Base-by-base conservation (phyloP, 2,888 invertebrate species). In the Scelioninae gen. 2 region DNA sequence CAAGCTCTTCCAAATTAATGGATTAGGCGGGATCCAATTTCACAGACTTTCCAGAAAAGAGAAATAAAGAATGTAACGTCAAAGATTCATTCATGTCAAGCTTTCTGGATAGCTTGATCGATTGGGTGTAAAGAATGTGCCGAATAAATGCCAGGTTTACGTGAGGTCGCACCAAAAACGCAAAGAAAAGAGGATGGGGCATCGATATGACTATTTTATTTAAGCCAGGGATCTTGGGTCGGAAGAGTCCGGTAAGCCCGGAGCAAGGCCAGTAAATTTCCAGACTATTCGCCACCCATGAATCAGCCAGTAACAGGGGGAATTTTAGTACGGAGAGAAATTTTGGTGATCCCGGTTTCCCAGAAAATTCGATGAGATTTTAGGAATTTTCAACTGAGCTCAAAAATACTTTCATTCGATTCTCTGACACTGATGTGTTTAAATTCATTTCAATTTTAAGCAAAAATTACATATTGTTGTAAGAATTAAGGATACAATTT, bases 81-180 rank as follows among this genome's bases (percentile, higher is more conserved):
- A 61, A 63, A 74, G 80, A 79, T 81, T 80, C 79, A 80, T 81
- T 78, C 76, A 72, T 76, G 75, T 74, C 74, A 67, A 65, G 73
- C 69, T 48, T 75, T 67, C 22, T 15, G 22, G 68, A 68, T 71
- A 75, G 79, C 79, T 78, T 80, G 82, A 82, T 79, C 79, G 78
- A 80, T 80, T 76, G 79, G 76, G 75, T 76, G 75, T 73, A 71
- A 73, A 71, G 78, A 77, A 69, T 76, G 76, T 75, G 78, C 60
- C 76, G 73, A 73, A 69, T 18, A 67, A 65, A 45, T 10, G 37
- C 7, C 5, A 13, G 35, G 13, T 11, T 11, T 46, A 10, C 53
- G 35, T 58, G 25, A 48, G 39, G 43, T 43, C 39, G 28, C 43
- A 10, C 25, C 39, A 28, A 25, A 31, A 65, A 31, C 52, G 48